Evolutionary conservation across 2,888 invertebrate species (phyloP).

Genomic region (Acrocera orbiculus): DNA sequence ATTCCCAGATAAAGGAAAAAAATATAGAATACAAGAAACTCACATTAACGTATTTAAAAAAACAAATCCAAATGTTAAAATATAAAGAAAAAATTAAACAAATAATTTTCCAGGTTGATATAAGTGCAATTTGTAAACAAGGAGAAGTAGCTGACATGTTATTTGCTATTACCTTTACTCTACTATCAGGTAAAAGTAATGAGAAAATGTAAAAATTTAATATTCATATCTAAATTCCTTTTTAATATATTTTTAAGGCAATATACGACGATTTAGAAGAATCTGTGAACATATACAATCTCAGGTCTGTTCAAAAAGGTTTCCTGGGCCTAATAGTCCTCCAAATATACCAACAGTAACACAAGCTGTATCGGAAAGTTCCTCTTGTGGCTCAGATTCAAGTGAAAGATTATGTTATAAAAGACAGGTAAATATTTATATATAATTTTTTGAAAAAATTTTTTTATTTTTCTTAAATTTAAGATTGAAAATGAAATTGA

Average conservation of each 20-base stretch:
- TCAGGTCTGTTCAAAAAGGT: slow-evolving; percentile 47
- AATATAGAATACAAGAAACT: no score
- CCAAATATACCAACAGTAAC: slow-evolving; percentile 28
- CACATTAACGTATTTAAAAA: no score
- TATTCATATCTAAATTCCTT: neutral
- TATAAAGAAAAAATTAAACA: no score
- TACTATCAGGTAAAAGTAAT: slow-evolving; percentile 59
- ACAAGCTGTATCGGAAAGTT: slow-evolving; percentile 33
- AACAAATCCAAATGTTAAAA: no score
- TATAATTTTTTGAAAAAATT: neutral
- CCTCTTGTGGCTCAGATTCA: slow-evolving; percentile 31
- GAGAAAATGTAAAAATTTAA: neutral
- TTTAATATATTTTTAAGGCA: slow-evolving; percentile 41
- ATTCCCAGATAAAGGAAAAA: no score
- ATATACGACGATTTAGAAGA: slow-evolving; percentile 82
- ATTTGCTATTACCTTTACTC: slow-evolving; percentile 86
- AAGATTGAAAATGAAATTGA: slow-evolving; percentile 31
- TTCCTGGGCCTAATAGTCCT: slow-evolving; percentile 31
- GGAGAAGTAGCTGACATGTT: slow-evolving; percentile 47
- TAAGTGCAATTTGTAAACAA: slow-evolving; percentile 67
- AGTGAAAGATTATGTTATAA: slow-evolving; percentile 31
- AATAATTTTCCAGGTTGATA: slow-evolving; percentile 80
- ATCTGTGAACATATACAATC: slow-evolving; percentile 94
- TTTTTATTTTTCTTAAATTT: slow-evolving; percentile 8
- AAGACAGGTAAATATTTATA: slow-evolving; percentile 21